Conservation (phyloP, 1,140 invertebrate species). For the Drosophila ironensis region DNA sequence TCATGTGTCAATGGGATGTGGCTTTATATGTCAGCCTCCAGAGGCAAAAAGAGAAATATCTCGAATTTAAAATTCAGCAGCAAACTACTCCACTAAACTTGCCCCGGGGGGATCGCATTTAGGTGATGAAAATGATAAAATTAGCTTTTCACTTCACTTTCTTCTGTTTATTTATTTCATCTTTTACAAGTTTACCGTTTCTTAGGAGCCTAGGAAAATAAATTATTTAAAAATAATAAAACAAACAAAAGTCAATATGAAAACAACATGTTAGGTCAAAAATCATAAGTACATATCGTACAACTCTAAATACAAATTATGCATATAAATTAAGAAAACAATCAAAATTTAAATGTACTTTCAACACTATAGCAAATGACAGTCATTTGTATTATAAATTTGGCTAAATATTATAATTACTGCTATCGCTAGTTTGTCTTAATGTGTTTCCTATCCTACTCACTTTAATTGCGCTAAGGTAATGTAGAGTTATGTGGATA, state of each 20-base stretch:
- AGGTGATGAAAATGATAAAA: neutral
- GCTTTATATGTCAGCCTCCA: constrained; percentile 30
- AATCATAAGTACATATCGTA: constrained; percentile 10
- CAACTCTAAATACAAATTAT: constrained; percentile 6
- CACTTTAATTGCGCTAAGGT: constrained; percentile 61
- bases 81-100: neutral
- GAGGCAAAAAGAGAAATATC: constrained; percentile 8
- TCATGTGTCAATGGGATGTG: constrained; percentile 63
- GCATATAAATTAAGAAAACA: constrained; percentile 54
- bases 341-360: constrained; percentile 30
- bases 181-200: constrained; percentile 26
- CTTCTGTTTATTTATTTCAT: constrained; percentile 35
- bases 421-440: neutral
- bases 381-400: constrained; percentile 65
- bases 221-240: constrained; percentile 75
- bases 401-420: constrained; percentile 44
- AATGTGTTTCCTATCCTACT: constrained; percentile 7
- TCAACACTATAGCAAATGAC: constrained; percentile 40
- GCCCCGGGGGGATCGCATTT: neutral
- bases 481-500: constrained; percentile 21
- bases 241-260: constrained; percentile 59
- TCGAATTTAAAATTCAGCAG: neutral
- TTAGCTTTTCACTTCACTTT: neutral
- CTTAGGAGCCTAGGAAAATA: constrained; percentile 49
- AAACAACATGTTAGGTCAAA: constrained; percentile 54